Conservation (phyloP, 2,113 vertebrate species). For the Misgurnus mizolepis region DNA sequence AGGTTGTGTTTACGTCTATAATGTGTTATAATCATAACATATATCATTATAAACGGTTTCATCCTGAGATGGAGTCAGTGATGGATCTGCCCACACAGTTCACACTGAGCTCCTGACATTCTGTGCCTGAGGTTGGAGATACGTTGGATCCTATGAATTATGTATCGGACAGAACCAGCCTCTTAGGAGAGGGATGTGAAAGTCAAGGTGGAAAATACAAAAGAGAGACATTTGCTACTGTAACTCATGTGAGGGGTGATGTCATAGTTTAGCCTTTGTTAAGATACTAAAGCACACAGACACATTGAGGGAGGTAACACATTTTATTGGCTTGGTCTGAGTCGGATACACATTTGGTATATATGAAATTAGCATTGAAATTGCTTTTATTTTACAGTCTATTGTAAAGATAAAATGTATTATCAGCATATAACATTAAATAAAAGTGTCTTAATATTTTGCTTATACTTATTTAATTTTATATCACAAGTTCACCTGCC, state of each 20-base stretch:
- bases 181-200: conserved; percentile 36
- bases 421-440: no score
- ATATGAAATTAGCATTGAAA: no score
- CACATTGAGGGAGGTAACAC: not conserved
- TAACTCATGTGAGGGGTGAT: conserved; percentile 53
- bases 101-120: not conserved
- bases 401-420: no score
- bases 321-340: not conserved
- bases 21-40: no score
- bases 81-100: not conserved
- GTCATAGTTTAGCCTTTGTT: not conserved
- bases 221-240: conserved; percentile 32
- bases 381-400: no score
- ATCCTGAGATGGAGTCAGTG: not conserved
- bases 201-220: conserved; percentile 2
- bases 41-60: no score
- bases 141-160: conserved; percentile 37
- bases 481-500: no score
- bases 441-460: no score
- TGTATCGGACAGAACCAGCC: conserved; percentile 8
- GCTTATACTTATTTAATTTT: no score
- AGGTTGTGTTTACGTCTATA: no score
- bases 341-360: not conserved
- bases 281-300: not conserved
- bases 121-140: not conserved